Evolutionary conservation across 2,888 invertebrate species (phyloP), one percentile per base, ranked within the genome.

Genomic region (Copidosoma aretas): DNA sequence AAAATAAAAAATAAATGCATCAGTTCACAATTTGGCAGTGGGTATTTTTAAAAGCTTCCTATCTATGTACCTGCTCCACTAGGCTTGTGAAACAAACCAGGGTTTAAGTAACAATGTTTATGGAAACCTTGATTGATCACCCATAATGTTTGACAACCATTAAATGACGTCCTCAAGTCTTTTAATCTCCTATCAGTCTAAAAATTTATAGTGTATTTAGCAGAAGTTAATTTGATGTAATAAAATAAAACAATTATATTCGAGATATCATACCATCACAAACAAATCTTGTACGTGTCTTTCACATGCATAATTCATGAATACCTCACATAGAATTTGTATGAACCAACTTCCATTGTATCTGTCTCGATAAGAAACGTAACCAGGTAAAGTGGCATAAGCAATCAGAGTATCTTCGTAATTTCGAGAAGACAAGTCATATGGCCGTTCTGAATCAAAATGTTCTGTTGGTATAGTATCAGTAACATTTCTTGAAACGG

Each of bases 301-400:
- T 10, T 75, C 66, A 22, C 69, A 68, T 5, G 83, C 81, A 65
- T 81, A 67, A 41, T 79, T 80, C 83, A 84, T 84, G 43, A 88
- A 79, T 24, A 87, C 85, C 64, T 84, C 83, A 73, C 86, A 87
- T 53, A 89, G 77, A 15, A 87, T 85, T 77, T 88, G 88, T 61
- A 89, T 85, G 72, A 87, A 88, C 89, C 89, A 89, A 4, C 88
- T 87, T 1, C 88, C 88, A 62, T 84, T 85, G 62, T 78, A 76
- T 32, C 78, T 84, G 75, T 88, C 87, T 22, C 88, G 79, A 83
- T 86, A 88, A 1, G 88, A 85, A 73, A 84, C 87, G 70, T 85
- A 84, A 63, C 87, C 87, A 81, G 80, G 77, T 39, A 82, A 63
- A 10, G 87, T 88, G 17, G 88, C 86, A 75, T 86, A 86, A 14